phyloP scores from a whole-genome alignment of 2,113 vertebrate species.

The Aplodontia rufa region DNA sequence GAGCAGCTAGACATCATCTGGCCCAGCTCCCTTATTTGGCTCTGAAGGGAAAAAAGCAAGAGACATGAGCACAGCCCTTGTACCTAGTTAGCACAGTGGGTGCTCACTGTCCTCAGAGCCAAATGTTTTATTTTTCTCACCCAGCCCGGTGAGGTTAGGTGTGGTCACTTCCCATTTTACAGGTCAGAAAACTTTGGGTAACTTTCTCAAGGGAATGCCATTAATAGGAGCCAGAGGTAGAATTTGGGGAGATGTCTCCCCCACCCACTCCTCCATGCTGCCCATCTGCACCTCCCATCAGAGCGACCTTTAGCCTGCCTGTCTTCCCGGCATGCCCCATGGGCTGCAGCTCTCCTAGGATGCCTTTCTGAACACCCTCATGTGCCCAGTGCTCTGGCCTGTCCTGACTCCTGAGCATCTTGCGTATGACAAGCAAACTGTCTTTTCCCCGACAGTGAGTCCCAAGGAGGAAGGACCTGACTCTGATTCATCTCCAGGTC shows the following conservation, averaged over 20 bases:
- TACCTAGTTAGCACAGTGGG: background rate
- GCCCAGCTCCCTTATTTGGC: background rate
- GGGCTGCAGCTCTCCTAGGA: background rate
- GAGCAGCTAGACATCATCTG: background rate
- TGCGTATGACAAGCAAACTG: no score
- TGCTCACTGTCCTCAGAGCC: background rate
- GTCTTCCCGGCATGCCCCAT: background rate
- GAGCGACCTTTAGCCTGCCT: background rate
- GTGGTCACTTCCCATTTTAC: background rate
- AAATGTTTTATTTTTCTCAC: background rate
- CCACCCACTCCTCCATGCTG: fast-evolving
- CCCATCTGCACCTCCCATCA: background rate
- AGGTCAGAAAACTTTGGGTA: background rate
- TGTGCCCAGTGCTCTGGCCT: background rate
- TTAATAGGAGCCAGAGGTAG: background rate
- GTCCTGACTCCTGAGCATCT: background rate
- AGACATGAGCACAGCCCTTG: background rate
- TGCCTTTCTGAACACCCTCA: background rate
- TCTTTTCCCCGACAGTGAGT: background rate
- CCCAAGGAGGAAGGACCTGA: background rate
- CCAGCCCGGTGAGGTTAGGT: background rate
- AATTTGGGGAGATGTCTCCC: background rate
- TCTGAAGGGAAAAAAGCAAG: background rate
- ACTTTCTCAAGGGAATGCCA: background rate
- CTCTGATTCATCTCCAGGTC: background rate